phyloP scores from a whole-genome alignment of 2,113 vertebrate genomes.

The Oreochromis tanganicae region DNA sequence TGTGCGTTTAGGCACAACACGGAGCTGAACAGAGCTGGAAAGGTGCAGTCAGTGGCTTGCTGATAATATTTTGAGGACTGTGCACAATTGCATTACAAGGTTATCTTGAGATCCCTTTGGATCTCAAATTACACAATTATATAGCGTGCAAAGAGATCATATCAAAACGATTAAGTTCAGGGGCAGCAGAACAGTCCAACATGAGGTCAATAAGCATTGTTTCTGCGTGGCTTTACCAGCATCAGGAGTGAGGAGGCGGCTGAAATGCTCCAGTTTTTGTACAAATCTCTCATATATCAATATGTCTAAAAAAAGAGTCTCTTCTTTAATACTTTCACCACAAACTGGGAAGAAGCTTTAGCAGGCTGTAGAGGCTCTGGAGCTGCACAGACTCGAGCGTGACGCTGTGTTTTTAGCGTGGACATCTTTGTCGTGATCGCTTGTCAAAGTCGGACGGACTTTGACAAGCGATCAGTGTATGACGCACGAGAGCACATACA shows the following conservation, averaged over 20 bases:
- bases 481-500: not conserved
- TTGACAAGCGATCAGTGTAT: not conserved
- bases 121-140: conserved; percentile 18
- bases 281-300: not conserved
- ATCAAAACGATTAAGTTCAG: conserved; percentile 9
- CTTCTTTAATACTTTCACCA: not conserved
- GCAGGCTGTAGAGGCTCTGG: conserved; percentile 7
- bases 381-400: not conserved
- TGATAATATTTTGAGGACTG: not conserved
- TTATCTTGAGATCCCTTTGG: conserved; percentile 9
- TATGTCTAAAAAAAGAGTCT: not conserved
- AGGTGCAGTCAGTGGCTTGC: not conserved
- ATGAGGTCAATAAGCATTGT: not conserved
- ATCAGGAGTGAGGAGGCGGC: not conserved
- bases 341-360: not conserved
- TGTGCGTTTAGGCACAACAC: conserved; percentile 31
- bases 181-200: not conserved
- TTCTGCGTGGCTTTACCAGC: conserved; percentile 17
- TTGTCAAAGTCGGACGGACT: not conserved
- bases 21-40: not conserved
- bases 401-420: not conserved
- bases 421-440: not conserved
- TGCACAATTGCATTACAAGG: not conserved
- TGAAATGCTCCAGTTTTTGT: not conserved
- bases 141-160: conserved; percentile 6